Evolutionary conservation across 2,888 invertebrate species (phyloP), one percentile per base, ranked within the genome.

Genomic region (Tachystola acroxantha): DNA sequence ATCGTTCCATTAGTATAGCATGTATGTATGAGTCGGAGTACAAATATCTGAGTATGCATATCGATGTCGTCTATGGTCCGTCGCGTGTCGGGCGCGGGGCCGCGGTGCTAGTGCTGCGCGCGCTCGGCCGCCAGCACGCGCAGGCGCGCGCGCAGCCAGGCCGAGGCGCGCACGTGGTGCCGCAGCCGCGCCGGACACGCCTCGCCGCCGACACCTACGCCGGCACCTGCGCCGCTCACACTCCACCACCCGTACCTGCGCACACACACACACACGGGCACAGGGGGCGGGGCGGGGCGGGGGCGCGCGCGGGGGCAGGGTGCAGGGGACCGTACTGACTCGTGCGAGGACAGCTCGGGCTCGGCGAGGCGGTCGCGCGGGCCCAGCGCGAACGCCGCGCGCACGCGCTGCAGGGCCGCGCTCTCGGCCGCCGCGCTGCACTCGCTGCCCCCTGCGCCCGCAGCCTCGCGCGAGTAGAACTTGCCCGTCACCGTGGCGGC

Each of bases 141-240:
- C 42, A 84, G 52, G 16, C 77, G 72, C 38, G 62, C 70, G 54
- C 77, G 76, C 39, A 86, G 73, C 86, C 86, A 84, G 19, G 68
- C 57, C 2, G 87, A 86, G 58, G 87, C 88, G 27, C 70, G 70
- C 45, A 88, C 75, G 53, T 74, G 82, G 59, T 85, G 87, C 45
- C 68, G 48, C 16, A 78, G 62, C 32, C 74, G 68, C 53, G 29
- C 41, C 47, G 36, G 48, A 51, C 22, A 50, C 38, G 26, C 52
- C 26, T 43, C 19, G 44, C 44, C 37, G 57, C 43, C 34, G 24
- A 45, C 62, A 47, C 51, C 74, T 2, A 9, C 24, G 11, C 34
- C 49, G 53, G 26, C 42, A 3, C 11, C 27, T 10, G 11, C 32
- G 16, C 16, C 6, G 16, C 6, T 3, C 16, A 4, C 16, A 3